Evolutionary conservation across 2,797 vertebrate genomes (phyloP), one percentile per base, ranked within the genome.

Genomic region (Arnoldichthys spilopterus): DNA sequence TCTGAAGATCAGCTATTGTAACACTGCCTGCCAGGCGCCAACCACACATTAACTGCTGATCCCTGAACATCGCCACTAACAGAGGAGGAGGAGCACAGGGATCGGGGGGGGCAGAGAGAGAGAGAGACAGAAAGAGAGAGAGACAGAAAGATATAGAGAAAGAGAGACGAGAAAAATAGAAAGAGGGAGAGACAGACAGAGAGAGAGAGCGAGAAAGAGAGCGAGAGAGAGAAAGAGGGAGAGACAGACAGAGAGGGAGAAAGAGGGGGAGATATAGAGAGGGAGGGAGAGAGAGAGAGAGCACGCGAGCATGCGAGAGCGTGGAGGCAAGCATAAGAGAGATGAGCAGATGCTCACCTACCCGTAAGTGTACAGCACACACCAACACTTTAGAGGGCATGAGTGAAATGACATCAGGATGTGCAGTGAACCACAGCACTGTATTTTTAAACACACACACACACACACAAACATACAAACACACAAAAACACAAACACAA

Each of bases 21-120:
- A 85, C 90, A 90, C 84, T 73, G 88, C 86, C 89, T 89, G 88
- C 84, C 87, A 86, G 83, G 85, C 88, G 90, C 89, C 90, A 91
- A 88, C 87, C 85, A 90, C 82, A 90, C 91, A 92, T 93, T 92
- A 91, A 89, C 74, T 82, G 82, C 88, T 85, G 89, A 93, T 92
- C 87, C 88, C 84, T 82, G 81, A 88, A 83, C 91, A 86, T 87
- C 86, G 73, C 47, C 77, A 79, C 81, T 77, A 76, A 79, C 66
- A 37, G 59, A 61, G 59, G 61, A 74, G 76, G 74, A 80, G 83
- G 74, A 67, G 79, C 82, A 67, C n/a, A 61, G 45, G n/a, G 66
- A 77, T 67, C 53, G 76, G 72, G 53, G 58, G 77, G 73, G 20
- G 59, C 26, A 30, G 40, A 66, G 70, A 15, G 62, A 30, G 51